Evolutionary conservation across 2,113 vertebrate species (phyloP).

Genomic region (Festucalex cinctus): DNA sequence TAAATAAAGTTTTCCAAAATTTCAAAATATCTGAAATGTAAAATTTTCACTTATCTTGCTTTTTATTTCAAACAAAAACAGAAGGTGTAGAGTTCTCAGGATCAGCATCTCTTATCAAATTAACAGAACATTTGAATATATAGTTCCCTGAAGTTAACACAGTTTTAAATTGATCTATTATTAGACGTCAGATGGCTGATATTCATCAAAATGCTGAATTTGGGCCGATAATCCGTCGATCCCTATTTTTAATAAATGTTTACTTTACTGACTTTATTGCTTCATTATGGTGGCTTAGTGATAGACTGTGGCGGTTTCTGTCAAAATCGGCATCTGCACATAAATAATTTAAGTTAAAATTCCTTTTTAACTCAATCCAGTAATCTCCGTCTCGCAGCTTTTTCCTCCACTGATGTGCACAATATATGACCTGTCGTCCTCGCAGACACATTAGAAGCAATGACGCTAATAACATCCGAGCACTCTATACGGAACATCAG

Average conservation of each 20-base stretch:
- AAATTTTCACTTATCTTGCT: no score
- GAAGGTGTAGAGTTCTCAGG: no score
- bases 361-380: slow-evolving; percentile 14
- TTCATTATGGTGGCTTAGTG: neutral
- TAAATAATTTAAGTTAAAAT: neutral
- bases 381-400: slow-evolving; percentile 54
- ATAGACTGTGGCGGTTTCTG: neutral
- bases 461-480: slow-evolving; percentile 98
- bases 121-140: no score
- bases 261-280: neutral
- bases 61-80: no score
- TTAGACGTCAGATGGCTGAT: no score
- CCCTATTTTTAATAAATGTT: neutral
- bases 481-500: slow-evolving; percentile 89
- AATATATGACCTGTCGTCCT: slow-evolving; percentile 85
- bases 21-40: no score
- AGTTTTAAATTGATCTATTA: no score
- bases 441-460: slow-evolving; percentile 93
- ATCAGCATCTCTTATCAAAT: no score
- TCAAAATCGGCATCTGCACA: neutral
- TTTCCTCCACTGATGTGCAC: slow-evolving; percentile 64
- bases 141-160: no score
- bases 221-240: no score
- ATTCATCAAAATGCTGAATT: no score
- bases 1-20: no score